Evolutionary conservation across 2,888 invertebrate genomes (phyloP).

Genomic region (Eupithecia vulgata): DNA sequence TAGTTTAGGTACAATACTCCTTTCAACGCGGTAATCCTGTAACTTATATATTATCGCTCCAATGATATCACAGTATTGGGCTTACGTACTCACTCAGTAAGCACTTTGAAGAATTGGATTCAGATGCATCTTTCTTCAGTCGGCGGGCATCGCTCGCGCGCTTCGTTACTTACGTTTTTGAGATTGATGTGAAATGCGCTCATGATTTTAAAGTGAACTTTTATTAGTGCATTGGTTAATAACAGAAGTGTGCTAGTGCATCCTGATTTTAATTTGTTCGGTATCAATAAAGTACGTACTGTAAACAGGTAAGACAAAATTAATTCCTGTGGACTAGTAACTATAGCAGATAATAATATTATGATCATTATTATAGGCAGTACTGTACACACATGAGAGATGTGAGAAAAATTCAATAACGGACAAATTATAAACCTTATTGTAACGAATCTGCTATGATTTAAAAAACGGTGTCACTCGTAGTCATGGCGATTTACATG

Average conservation of each 20-base stretch:
- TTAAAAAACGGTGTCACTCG: background rate
- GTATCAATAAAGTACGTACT: background rate
- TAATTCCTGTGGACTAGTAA: background rate
- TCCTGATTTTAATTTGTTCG: background rate
- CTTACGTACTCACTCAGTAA: constrained; percentile 37
- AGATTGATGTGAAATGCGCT: constrained; percentile 18
- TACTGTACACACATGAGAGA: background rate
- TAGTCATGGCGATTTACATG: background rate
- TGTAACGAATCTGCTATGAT: background rate
- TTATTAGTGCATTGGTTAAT: background rate
- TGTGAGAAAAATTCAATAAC: background rate
- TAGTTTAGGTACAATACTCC: constrained; percentile 49
- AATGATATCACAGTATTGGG: constrained; percentile 48
- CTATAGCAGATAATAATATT: no score
- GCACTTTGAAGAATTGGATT: constrained; percentile 49
- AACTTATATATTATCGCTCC: constrained; percentile 54
- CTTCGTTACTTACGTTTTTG: constrained; percentile 47
- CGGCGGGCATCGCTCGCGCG: constrained; percentile 60
- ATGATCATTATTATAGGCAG: background rate
- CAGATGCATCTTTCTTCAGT: constrained; percentile 71
- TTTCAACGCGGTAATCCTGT: constrained; percentile 63
- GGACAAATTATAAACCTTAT: background rate
- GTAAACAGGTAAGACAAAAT: background rate
- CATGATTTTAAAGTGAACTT: constrained; percentile 3
- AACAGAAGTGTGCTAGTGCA: background rate